phyloP scores from a whole-genome alignment of 2,888 invertebrate species.

The Chalcis sispes region DNA sequence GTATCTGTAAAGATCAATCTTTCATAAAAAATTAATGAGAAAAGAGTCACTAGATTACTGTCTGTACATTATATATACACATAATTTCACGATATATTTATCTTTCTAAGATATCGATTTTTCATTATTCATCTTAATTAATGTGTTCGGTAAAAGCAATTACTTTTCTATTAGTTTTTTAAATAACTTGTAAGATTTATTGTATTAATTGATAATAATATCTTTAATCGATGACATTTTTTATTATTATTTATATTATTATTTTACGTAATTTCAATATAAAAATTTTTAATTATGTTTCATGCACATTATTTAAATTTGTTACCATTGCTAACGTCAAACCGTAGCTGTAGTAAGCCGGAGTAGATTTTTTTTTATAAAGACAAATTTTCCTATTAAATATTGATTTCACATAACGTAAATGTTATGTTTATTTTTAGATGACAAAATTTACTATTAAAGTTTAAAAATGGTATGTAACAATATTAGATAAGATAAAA shows the following conservation, averaged over 20 bases:
- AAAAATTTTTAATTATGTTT: background rate
- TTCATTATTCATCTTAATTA: constrained; percentile 3
- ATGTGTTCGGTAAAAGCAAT: background rate
- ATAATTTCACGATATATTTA: constrained; percentile 12
- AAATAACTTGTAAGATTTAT: background rate
- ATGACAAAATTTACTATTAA: too few relatives aligned
- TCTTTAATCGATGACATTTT: background rate
- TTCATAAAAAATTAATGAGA: constrained; percentile 36
- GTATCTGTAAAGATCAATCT: constrained; percentile 28
- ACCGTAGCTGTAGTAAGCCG: too few relatives aligned
- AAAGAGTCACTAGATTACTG: background rate
- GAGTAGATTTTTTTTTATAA: too few relatives aligned
- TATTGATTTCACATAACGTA: too few relatives aligned
- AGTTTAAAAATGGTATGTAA: background rate
- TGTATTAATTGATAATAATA: background rate
- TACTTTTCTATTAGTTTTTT: background rate
- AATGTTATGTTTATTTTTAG: too few relatives aligned
- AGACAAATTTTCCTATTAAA: too few relatives aligned
- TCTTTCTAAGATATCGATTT: constrained; percentile 33
- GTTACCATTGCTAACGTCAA: too few relatives aligned
- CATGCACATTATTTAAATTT: too few relatives aligned
- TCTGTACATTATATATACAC: background rate
- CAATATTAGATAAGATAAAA: background rate
- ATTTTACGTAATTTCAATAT: background rate
- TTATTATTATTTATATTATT: background rate